Conservation (phyloP, 2,888 invertebrate species). For the Trichopria drosophilae region DNA sequence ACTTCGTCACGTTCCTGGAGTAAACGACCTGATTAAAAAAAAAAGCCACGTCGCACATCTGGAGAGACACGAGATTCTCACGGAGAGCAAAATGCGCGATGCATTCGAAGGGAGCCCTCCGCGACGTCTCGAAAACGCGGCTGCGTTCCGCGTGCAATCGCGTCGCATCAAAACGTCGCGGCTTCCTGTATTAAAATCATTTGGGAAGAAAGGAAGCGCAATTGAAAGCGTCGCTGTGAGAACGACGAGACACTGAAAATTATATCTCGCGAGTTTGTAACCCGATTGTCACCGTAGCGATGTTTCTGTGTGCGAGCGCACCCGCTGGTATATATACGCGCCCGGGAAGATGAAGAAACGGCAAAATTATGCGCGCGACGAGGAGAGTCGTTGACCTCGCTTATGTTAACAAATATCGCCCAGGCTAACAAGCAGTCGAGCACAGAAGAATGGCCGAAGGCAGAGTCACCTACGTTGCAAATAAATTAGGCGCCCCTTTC, state of each 20-base stretch:
- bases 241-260: neutral
- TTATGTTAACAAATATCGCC: conserved; percentile 50
- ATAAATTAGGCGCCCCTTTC: conserved; percentile 56
- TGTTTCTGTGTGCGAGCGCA: neutral
- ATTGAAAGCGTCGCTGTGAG: neutral
- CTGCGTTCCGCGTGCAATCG: no score
- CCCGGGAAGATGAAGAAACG: conserved; percentile 1
- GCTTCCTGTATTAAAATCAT: no score
- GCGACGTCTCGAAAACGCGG: no score
- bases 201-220: no score
- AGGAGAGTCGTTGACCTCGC: conserved; percentile 50
- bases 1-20: no score
- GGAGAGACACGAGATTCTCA: no score
- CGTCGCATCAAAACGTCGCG: no score
- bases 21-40: no score
- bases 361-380: conserved; percentile 12
- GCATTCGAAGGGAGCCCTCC: no score
- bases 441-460: conserved; percentile 37
- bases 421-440: conserved; percentile 47
- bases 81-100: no score
- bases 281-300: conserved; percentile 3
- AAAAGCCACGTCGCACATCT: no score
- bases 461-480: conserved; percentile 50
- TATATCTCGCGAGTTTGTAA: neutral
- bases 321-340: neutral